Percentiles rank a stretch among this genome's conserved stretches.
phyloP scores from a whole-genome alignment of 2,113 vertebrate species.

The Trematomus loennbergii region DNA sequence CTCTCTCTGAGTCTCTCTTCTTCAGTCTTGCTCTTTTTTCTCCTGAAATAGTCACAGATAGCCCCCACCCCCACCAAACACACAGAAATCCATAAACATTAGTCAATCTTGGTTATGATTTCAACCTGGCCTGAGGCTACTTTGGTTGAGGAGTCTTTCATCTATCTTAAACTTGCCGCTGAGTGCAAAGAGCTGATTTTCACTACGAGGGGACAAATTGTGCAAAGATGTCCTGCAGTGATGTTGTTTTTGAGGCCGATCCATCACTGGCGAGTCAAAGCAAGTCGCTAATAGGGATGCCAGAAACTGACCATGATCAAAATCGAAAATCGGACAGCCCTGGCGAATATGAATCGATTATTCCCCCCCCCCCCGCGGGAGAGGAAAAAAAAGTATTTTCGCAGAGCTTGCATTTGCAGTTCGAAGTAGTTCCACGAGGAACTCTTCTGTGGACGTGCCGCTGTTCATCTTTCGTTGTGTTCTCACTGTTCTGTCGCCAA shows the following conservation, averaged over 20 bases:
- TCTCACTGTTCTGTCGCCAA: no score
- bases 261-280: conserved; percentile 61
- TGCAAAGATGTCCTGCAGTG: conserved; percentile 66
- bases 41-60: conserved; percentile 60
- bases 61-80: conserved; percentile 6
- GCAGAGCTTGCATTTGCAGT: no score
- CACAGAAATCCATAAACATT: conserved; percentile 65
- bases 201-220: conserved; percentile 49
- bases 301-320: no score
- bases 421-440: no score
- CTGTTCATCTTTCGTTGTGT: no score
- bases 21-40: conserved; percentile 38
- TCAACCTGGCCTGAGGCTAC: conserved; percentile 60
- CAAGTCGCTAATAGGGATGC: conserved; percentile 68
- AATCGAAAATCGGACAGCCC: no score
- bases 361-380: no score
- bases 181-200: conserved; percentile 53
- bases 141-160: conserved; percentile 55
- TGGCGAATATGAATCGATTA: no score
- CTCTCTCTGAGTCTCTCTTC: conserved; percentile 53
- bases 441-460: no score
- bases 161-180: conserved; percentile 54
- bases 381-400: no score
- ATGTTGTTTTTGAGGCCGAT: conserved; percentile 55
- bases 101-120: conserved; percentile 60